Percentiles rank a stretch among this genome's conserved stretches.
Evolutionary conservation across 2,797 vertebrate genomes (phyloP).

Genomic region (Oophaga sylvatica): DNA sequence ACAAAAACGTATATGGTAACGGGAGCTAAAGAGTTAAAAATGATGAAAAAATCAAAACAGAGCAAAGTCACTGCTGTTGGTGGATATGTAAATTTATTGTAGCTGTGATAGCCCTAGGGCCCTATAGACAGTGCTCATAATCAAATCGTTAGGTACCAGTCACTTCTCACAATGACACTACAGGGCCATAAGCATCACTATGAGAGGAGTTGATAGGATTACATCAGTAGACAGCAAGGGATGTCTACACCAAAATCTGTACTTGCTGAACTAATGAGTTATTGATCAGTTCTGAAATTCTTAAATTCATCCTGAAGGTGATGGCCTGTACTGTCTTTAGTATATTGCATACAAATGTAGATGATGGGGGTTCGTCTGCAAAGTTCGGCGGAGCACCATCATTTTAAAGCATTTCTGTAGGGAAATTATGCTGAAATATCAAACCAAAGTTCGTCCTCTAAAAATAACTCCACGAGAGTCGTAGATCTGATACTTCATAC

Average conservation of each 20-base stretch:
- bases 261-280: slow-evolving; percentile 27
- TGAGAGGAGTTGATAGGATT: slow-evolving; percentile 1
- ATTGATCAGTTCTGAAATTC: slow-evolving; percentile 23
- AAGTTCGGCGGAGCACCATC: neutral
- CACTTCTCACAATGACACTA: slow-evolving; percentile 24
- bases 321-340: neutral
- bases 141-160: slow-evolving; percentile 7
- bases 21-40: slow-evolving; percentile 10
- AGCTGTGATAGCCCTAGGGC: slow-evolving; percentile 9
- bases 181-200: slow-evolving; percentile 18
- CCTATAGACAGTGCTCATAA: slow-evolving; percentile 17
- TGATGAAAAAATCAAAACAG: slow-evolving; percentile 4
- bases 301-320: slow-evolving; percentile 11
- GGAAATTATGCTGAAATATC: neutral
- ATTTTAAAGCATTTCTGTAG: neutral
- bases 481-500: neutral
- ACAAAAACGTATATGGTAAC: neutral
- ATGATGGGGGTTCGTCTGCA: neutral
- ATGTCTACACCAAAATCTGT: slow-evolving; percentile 17
- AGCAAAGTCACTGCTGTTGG: slow-evolving; percentile 1
- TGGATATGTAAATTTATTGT: slow-evolving; percentile 9
- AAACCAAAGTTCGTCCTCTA: neutral
- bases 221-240: neutral
- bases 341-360: slow-evolving; percentile 23
- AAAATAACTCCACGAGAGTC: neutral